Evolutionary conservation across 2,888 invertebrate species (phyloP).

Genomic region (Drosophila niveifrons): DNA sequence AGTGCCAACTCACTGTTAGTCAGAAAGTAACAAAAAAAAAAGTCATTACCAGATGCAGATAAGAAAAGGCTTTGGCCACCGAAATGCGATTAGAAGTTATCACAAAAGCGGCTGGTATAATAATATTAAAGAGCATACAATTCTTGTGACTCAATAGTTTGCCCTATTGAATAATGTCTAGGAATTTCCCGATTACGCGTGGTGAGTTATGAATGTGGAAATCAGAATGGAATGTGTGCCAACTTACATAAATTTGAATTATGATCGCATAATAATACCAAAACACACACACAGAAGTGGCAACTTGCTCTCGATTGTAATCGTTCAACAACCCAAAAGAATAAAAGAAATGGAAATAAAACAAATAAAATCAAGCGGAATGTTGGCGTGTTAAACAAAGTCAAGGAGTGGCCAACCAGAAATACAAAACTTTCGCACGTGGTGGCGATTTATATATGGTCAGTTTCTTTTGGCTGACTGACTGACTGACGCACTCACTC

Average conservation of each 20-base stretch:
- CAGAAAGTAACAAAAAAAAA: constrained; percentile 16
- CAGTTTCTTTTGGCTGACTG: neutral
- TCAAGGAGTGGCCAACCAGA: constrained; percentile 32
- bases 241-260: constrained; percentile 29
- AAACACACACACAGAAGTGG: neutral
- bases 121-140: neutral
- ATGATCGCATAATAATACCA: constrained; percentile 16
- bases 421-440: constrained; percentile 31
- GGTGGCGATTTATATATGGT: constrained; percentile 35
- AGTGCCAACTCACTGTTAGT: constrained; percentile 18
- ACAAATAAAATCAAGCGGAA: constrained; percentile 13
- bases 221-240: constrained; percentile 12
- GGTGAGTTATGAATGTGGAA: constrained; percentile 5
- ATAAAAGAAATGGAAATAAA: constrained; percentile 3
- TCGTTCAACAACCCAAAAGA: constrained; percentile 34
- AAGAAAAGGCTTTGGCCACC: constrained; percentile 23
- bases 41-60: constrained; percentile 31
- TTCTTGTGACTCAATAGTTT: neutral
- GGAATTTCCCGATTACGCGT: constrained; percentile 4
- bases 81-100: constrained; percentile 15
- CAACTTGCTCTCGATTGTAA: constrained; percentile 22
- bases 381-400: constrained; percentile 42
- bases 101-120: neutral
- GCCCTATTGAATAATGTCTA: neutral
- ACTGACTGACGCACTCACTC: constrained; percentile 22